Evolutionary conservation across 2,113 vertebrate species (phyloP).

Genomic region (Cnemophilus loriae): DNA sequence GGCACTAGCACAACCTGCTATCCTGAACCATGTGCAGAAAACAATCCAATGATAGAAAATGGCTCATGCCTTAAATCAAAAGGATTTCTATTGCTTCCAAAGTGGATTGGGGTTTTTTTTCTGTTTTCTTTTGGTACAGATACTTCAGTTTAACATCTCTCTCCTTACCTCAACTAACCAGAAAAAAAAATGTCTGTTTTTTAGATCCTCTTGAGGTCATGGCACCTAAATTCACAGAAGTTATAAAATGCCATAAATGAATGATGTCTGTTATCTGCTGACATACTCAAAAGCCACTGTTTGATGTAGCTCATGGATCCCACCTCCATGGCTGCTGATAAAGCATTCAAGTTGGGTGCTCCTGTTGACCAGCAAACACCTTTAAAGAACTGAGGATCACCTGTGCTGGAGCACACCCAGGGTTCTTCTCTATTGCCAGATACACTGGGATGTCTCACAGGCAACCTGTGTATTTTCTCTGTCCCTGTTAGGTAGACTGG

Average conservation of each 20-base stretch:
- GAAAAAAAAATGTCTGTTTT: not conserved
- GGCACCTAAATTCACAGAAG: not conserved
- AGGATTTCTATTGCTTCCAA: not conserved
- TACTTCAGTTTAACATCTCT: not conserved
- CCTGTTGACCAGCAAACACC: not conserved
- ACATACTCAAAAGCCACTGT: not conserved
- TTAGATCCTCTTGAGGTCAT: not conserved
- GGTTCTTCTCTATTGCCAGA: not conserved
- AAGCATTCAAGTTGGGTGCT: not conserved
- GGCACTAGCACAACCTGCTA: not conserved
- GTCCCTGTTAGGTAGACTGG: not conserved
- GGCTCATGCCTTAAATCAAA: not conserved
- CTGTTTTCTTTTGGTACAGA: not conserved
- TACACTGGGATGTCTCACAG: no score
- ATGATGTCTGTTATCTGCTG: not conserved
- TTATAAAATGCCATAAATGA: not conserved
- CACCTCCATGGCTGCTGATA: not conserved
- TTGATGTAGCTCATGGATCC: not conserved
- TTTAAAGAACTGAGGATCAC: not conserved
- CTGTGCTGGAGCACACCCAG: accelerated
- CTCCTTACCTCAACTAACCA: not conserved
- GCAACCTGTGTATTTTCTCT: not conserved
- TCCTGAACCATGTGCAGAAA: not conserved
- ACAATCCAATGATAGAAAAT: not conserved
- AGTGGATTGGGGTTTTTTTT: accelerated